A percentile compares a stretch with the other conserved stretches of the same genome.
Conservation (phyloP, 2,797 vertebrate species). For the Labeo calbasu region DNA sequence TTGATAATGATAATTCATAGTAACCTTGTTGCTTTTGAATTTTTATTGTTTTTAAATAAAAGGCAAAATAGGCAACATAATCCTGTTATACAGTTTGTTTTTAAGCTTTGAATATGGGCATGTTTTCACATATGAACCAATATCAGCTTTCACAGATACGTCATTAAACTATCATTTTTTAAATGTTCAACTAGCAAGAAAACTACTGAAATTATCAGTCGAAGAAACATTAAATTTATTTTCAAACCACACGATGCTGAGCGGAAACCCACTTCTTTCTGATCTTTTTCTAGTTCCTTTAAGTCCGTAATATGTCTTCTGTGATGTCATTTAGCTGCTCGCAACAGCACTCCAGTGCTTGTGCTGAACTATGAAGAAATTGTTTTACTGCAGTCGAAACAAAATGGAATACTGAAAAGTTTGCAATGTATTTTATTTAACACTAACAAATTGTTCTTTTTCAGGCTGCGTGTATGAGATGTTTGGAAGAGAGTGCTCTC, state of each 20-base stretch:
- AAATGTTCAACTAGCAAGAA: neutral
- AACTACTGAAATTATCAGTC: neutral
- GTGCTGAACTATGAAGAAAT: neutral
- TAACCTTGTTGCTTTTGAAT: neutral
- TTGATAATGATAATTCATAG: neutral
- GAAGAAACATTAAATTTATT: neutral
- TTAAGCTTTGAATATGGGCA: neutral
- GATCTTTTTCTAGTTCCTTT: neutral
- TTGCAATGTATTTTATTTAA: neutral
- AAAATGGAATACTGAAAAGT: too few species aligned
- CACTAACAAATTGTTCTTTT: constrained; percentile 23
- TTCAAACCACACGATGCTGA: neutral
- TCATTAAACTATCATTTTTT: neutral
- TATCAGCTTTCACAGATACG: neutral
- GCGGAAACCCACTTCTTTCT: constrained; percentile 8
- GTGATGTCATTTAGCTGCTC: neutral
- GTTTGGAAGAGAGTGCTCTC: constrained; percentile 80
- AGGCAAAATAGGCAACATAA: neutral
- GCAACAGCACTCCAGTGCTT: neutral
- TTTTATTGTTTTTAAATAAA: neutral
- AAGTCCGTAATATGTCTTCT: neutral
- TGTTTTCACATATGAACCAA: neutral
- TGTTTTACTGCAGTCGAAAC: neutral
- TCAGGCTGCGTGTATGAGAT: constrained; percentile 82
- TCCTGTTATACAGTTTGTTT: neutral